Evolutionary conservation across 2,113 vertebrate species (phyloP), one percentile per base, ranked within the genome.

Genomic region (western clawed frog (Xenopus tropicalis)): DNA sequence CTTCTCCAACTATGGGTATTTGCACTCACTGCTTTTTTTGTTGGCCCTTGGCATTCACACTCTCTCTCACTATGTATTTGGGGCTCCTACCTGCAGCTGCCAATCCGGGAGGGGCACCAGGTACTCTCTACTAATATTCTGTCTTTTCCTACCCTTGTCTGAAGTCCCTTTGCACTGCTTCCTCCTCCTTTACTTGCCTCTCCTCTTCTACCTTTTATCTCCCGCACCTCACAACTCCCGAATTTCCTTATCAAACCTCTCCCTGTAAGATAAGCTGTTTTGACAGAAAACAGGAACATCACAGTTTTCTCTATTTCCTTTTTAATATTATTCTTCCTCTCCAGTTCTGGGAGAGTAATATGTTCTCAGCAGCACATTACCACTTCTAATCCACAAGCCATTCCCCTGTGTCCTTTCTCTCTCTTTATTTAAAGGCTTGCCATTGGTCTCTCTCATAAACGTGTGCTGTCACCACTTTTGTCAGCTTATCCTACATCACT

Each of bases 121-220:
- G 73, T 76, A 76, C 73, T 74, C 72, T 37, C 56, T 68, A 62
- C 65, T 69, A 46, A 69, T 76, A 69, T 69, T 69, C 65, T 69
- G 66, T 61, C 66, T 25, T 78, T 62, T 11, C 23, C 44, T 71
- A 54, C 37, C 43, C 64, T 14, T 72, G 22, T 69, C 54, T 67
- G 61, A 66, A 21, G 66, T 59, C 56, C 17, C 20, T 11, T 59
- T 29, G 5, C 11, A 22, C 13, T 57, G 20, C 44, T 2, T 67
- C 61, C 61, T 44, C 37, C 46, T 16, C n/a, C 59, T 43, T 73
- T 67, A 44, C 61, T 44, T 56, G 42, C 7, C 16, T 51, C 37
- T 66, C 43, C 64, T 43, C 20, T 14, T 66, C 42, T 48, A 23
- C n/a, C 21, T 46, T 17, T 23, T 43, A 29, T 43, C 22, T 57